Percentiles rank a stretch among this genome's conserved stretches.
phyloP scores from a whole-genome alignment of 2,797 vertebrate genomes.

The Enteromius viviparus region DNA sequence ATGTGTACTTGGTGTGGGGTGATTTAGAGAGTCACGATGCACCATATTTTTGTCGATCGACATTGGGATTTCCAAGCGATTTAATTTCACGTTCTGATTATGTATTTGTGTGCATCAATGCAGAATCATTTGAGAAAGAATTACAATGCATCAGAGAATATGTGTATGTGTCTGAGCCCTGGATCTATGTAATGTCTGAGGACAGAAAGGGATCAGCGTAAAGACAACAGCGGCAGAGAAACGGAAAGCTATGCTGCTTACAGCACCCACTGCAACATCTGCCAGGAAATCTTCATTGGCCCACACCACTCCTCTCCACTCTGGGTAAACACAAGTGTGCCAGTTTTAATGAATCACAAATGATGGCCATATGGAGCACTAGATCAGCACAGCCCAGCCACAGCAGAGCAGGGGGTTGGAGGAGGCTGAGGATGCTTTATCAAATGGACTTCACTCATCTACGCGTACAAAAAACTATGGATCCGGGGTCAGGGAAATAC shows the following conservation, averaged over 20 bases:
- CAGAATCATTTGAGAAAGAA: slow-evolving; percentile 11
- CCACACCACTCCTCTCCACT: slow-evolving; percentile 39
- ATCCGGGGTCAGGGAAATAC: slow-evolving; percentile 13
- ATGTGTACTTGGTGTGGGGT: background rate
- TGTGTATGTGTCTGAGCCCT: slow-evolving; percentile 58
- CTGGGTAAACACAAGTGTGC: slow-evolving; percentile 57
- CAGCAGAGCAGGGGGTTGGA: slow-evolving; percentile 37
- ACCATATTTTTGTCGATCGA: background rate
- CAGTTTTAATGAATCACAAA: slow-evolving; percentile 66
- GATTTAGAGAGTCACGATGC: background rate
- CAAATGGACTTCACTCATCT: slow-evolving; percentile 44
- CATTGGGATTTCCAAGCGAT: background rate
- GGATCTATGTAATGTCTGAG: slow-evolving; percentile 71
- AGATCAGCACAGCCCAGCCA: slow-evolving; percentile 45
- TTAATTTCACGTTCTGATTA: background rate
- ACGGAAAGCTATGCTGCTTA: slow-evolving; percentile 32
- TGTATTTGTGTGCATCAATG: background rate
- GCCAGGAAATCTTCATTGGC: slow-evolving; percentile 56
- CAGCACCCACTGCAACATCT: slow-evolving; percentile 55
- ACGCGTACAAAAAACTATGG: slow-evolving; percentile 40
- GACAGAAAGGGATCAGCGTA: slow-evolving; percentile 37
- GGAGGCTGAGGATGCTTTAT: slow-evolving; percentile 39
- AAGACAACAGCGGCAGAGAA: slow-evolving; percentile 43
- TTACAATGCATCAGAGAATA: background rate
- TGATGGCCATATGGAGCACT: slow-evolving; percentile 64